Evolutionary conservation across 2,113 vertebrate species (phyloP), one percentile per base, ranked within the genome.

Genomic region (Carettochelys insculpta): DNA sequence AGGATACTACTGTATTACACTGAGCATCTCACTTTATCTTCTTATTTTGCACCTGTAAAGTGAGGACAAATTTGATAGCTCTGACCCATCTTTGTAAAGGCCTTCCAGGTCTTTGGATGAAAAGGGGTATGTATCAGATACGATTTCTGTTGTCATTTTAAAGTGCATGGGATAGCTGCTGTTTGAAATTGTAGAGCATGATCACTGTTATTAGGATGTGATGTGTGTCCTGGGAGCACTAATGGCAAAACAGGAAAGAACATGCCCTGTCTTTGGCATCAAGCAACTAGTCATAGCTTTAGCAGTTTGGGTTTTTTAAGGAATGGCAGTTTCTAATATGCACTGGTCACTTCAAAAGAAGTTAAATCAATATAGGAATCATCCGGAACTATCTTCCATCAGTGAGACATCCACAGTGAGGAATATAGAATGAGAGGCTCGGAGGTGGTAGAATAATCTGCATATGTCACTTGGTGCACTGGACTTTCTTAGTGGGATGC

Each of bases 401-500:
- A 68, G 83, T 50, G 82, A 80, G 82, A 87, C 43, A 92, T 76
- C 85, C 91, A n/a, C 82, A 92, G 83, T 93, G 86, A 89, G 82
- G 91, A 80, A 47, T 47, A 77, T 80, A 83, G 90, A 86, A 34
- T 87, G 87, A 75, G 3, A 9, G 87, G 90, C 85, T 19, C 29
- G 91, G 71, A 90, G 84, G 77, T 82, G 43, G 61, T 80, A 85
- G 88, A 93, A 88, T 90, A 93, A 82, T 87, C 41, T 58, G 84
- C 90, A 95, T 91, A 75, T 94, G 94, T 92, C 50, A 77, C 90
- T 79, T 56, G 29, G 75, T 77, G 91, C 93, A 80, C 77, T 0
- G 75, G 88, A 88, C 43, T 90, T 91, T 94, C 91, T 91, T 90
- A 0, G 2, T 85, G 92, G 92, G 96, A 91, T 92, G 91, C 79